Evolutionary conservation across 2,113 vertebrate genomes (phyloP).

Genomic region (Pangasianodon gigas): DNA sequence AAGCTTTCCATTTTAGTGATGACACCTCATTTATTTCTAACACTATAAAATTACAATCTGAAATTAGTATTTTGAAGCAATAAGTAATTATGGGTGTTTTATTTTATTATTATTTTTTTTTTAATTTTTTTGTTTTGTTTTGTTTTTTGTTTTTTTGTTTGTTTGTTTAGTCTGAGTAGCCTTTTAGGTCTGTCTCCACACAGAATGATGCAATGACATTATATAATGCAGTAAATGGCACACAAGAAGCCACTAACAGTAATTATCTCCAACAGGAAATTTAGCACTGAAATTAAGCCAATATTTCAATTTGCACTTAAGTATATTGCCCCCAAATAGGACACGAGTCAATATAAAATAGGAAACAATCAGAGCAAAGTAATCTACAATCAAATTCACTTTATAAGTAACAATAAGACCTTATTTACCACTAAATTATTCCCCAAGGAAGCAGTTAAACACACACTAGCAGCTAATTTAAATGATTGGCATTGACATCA

Average conservation of each 20-base stretch:
- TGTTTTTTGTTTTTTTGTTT: too few relatives aligned
- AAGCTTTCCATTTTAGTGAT: background rate
- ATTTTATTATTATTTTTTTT: background rate
- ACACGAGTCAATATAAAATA: background rate
- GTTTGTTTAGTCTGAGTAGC: background rate
- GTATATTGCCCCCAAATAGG: background rate
- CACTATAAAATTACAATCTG: background rate
- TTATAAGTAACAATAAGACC: background rate
- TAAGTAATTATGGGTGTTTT: background rate
- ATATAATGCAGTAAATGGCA: background rate
- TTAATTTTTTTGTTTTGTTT: background rate
- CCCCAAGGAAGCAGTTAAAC: constrained; percentile 5
- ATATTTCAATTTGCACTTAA: constrained; percentile 1
- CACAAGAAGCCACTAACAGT: constrained; percentile 3
- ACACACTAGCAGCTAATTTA: background rate
- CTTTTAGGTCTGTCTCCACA: background rate
- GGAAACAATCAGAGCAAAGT: background rate
- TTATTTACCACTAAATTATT: constrained; percentile 6
- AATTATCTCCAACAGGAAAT: constrained; percentile 22
- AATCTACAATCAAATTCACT: background rate
- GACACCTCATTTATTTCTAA: background rate
- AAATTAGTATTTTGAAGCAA: constrained; percentile 1
- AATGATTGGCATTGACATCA: background rate
- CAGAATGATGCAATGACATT: constrained; percentile 1
- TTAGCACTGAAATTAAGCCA: constrained; percentile 1